phyloP scores from a whole-genome alignment of 1,140 invertebrate genomes.

The Leptinotarsa undecemlineata region DNA sequence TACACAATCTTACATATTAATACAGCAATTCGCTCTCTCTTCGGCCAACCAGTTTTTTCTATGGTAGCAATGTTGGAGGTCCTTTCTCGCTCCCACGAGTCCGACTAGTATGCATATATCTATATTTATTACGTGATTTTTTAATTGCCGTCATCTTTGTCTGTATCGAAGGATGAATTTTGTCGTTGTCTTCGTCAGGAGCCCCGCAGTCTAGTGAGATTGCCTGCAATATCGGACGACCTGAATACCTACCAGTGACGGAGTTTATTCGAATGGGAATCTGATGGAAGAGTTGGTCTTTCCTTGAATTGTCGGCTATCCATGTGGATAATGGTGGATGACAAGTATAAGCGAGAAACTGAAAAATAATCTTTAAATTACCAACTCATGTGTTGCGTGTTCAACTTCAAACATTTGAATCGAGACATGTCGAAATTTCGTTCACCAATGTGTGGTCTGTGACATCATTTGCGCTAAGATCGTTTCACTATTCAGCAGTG shows the following conservation, averaged over 20 bases:
- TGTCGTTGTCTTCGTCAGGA: conserved; percentile 12
- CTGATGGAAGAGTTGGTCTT: too few species aligned
- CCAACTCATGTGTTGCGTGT: too few species aligned
- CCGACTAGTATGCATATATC: conserved; percentile 2
- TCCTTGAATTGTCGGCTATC: too few species aligned
- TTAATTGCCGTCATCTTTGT: conserved; percentile 17
- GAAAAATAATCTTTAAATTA: too few species aligned
- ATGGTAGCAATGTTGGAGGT: conserved; percentile 21
- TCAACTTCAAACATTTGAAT: too few species aligned
- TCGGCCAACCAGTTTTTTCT: not conserved
- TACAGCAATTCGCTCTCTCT: not conserved
- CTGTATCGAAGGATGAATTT: not conserved
- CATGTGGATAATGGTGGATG: too few species aligned
- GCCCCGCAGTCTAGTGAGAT: conserved; percentile 18
- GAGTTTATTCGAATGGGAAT: not conserved
- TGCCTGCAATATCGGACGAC: conserved; percentile 5
- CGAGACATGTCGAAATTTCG: too few species aligned
- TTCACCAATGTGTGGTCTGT: too few species aligned
- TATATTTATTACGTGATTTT: conserved; percentile 25
- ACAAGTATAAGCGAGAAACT: too few species aligned
- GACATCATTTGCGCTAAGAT: too few species aligned
- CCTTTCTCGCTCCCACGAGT: conserved; percentile 20
- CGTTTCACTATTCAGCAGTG: too few species aligned
- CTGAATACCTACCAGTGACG: conserved; percentile 13
- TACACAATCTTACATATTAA: too few species aligned